Percentiles rank a stretch among this genome's conserved stretches.
Conservation (phyloP, 35 echinoderm and acorn worm genomes). For the Apostichopus japonicus region DNA sequence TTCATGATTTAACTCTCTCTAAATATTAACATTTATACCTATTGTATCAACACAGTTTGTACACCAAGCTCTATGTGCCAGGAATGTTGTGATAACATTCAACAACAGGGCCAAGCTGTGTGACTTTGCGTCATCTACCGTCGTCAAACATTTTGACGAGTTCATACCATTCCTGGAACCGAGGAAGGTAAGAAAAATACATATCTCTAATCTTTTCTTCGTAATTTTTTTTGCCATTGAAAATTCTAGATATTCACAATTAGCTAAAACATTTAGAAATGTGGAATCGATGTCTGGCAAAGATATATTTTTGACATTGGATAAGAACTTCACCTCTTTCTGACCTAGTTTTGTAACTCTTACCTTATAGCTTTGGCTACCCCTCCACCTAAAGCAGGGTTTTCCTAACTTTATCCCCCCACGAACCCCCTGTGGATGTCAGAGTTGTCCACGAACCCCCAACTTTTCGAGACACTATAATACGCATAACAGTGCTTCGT, state of each 20-base stretch:
- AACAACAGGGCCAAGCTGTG: slow-evolving; percentile 96
- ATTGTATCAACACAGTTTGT: slow-evolving; percentile 70
- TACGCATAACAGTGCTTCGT: too few relatives aligned
- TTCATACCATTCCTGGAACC: slow-evolving; percentile 67
- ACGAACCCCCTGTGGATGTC: too few relatives aligned
- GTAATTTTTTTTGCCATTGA: neutral
- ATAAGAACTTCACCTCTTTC: too few relatives aligned
- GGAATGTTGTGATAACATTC: slow-evolving; percentile 95
- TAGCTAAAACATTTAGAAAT: too few relatives aligned
- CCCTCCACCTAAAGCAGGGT: too few relatives aligned
- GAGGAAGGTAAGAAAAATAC: slow-evolving; percentile 64
- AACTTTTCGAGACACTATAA: too few relatives aligned
- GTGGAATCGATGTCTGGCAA: neutral
- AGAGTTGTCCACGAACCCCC: too few relatives aligned
- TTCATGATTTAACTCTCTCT: too few relatives aligned
- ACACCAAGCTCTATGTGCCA: slow-evolving; percentile 82
- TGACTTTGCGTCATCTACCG: slow-evolving; percentile 81
- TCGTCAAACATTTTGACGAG: slow-evolving; percentile 60
- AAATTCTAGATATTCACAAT: neutral
- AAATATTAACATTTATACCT: neutral
- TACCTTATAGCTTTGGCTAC: too few relatives aligned
- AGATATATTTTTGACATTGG: too few relatives aligned
- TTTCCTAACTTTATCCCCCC: too few relatives aligned
- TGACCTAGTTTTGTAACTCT: too few relatives aligned
- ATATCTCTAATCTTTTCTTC: neutral